Base-by-base conservation (phyloP, 1,140 invertebrate genomes). In the Drosophila sturtevanti region DNA sequence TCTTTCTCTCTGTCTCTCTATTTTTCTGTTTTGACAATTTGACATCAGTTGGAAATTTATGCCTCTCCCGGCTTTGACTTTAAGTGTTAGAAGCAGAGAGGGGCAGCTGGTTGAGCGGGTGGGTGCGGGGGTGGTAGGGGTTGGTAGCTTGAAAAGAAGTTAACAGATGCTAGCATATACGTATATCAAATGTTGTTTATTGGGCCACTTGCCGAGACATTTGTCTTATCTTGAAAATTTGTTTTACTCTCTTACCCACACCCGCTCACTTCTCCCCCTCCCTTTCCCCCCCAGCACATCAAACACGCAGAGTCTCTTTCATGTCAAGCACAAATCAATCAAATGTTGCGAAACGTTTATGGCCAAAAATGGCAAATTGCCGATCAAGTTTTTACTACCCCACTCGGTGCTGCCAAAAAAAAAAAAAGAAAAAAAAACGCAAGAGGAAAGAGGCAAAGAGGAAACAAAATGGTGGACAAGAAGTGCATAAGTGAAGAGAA, bases 281-380 rank as follows among this genome's bases (percentile, higher is more conserved):
- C 18, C 14, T n/a, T n/a, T n/a, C n/a, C n/a, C n/a, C 55, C 11
- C 1, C 16, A 24, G 10, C 6, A 9, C 34, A n/a, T n/a, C n/a
- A n/a, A n/a, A 24, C 4, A 24, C 22, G 22, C 22, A 54, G 31
- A 72, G 56, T 35, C 24, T 35, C 31, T 65, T 44, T 11, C 31
- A 9, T 16, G 69, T 51, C 52, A 44, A 56, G 48, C 75, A 69
- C 81, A 87, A 86, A 87, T 87, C 82, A 87, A 87, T 87, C 82
- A 87, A 87, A 82, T 78, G 67, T 75, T 38, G 68, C 62, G 72
- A 54, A 27, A 38, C 78, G 79, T 78, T 85, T 85, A 87, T 89
- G 79, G 38, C 79, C 72, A 56, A 86, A 68, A 82, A 81, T 79
- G 75, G 84, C 76, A 87, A 87, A 87, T 89, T 87, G 82, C 79